Percentiles rank a stretch among this genome's conserved stretches.
Evolutionary conservation across 1,140 invertebrate species (phyloP).

Genomic region (Battus philenor): DNA sequence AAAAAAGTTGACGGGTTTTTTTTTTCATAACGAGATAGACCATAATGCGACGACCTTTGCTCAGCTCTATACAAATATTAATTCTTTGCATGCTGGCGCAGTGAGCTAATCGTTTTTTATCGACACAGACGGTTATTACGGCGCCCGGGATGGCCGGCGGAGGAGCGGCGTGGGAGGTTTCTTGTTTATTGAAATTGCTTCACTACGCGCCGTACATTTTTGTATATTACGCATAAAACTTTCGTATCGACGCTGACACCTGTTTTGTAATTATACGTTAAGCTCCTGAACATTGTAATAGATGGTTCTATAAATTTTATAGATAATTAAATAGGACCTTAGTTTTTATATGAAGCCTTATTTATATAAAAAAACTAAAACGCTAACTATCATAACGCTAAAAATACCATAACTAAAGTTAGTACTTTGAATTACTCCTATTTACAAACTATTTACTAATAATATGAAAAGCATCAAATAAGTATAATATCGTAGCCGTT

Average conservation of each 20-base stretch:
- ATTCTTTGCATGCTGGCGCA: slow-evolving; percentile 41
- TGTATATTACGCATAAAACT: not conserved
- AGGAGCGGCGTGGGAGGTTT: slow-evolving; percentile 15
- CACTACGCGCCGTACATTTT: not conserved
- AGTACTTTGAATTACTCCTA: no score
- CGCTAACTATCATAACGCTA: no score
- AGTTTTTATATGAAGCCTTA: no score
- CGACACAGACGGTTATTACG: slow-evolving; percentile 23
- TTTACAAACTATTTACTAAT: no score
- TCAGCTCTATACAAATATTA: slow-evolving; percentile 62
- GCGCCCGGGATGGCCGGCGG: slow-evolving; percentile 2
- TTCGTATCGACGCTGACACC: not conserved
- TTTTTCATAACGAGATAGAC: slow-evolving; percentile 49
- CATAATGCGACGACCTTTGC: slow-evolving; percentile 54
- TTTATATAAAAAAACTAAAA: no score
- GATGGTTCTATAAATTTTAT: no score
- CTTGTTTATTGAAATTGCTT: slow-evolving; percentile 14
- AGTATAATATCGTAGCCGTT: no score
- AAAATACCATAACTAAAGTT: no score
- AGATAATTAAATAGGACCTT: no score
- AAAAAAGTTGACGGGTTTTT: slow-evolving; percentile 60
- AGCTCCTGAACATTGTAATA: no score
- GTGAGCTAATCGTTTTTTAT: slow-evolving; percentile 50
- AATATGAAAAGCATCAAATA: no score
- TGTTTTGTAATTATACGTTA: no score